Evolutionary conservation across 2,113 vertebrate genomes (phyloP).

Genomic region (Anhinga rufa): DNA sequence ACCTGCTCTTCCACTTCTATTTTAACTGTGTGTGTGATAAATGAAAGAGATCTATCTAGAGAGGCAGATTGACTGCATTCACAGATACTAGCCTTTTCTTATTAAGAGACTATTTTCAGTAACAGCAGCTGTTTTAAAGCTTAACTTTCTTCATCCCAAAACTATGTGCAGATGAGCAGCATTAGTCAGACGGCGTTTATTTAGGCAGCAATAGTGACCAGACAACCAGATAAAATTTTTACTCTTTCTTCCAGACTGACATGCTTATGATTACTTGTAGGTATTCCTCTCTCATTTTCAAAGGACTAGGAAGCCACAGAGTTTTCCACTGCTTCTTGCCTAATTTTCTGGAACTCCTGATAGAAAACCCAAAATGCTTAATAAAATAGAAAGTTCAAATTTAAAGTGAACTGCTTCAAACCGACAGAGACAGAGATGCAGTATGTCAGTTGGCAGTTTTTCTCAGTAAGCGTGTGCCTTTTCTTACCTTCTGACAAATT

Average conservation of each 20-base stretch:
- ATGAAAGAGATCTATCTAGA: not conserved
- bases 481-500: not conserved
- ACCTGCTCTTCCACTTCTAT: not conserved
- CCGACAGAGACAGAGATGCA: not conserved
- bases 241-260: not conserved
- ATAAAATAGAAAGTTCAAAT: not conserved
- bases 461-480: not conserved
- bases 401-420: not conserved
- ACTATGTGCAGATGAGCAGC: slow-evolving; percentile 15
- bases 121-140: slow-evolving; percentile 29
- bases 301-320: not conserved
- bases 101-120: slow-evolving; percentile 20
- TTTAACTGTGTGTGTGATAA: not conserved
- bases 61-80: not conserved
- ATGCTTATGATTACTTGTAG: not conserved
- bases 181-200: not conserved
- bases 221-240: not conserved
- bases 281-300: not conserved
- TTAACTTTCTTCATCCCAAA: slow-evolving; percentile 38
- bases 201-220: not conserved
- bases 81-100: not conserved
- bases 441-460: not conserved
- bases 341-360: not conserved
- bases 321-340: not conserved
- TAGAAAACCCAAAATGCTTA: not conserved